phyloP scores from a whole-genome alignment of 2,888 invertebrate genomes.

The Acholoe squamosa region DNA sequence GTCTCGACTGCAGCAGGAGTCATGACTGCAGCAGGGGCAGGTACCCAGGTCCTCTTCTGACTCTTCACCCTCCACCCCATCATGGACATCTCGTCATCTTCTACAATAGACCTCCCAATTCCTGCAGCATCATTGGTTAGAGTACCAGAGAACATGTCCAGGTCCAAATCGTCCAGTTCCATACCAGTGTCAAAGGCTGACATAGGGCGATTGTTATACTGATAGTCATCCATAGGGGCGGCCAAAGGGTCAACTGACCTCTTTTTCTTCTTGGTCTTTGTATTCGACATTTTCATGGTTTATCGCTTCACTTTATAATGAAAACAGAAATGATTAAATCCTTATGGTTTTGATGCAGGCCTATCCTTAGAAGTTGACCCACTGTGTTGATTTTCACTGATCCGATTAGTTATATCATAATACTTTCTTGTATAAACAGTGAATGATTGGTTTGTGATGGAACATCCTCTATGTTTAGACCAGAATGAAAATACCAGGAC shows the following conservation, averaged over 20 bases:
- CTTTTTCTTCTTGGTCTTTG: slow-evolving; percentile 17
- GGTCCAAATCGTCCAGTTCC: slow-evolving; percentile 51
- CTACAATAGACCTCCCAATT: not conserved
- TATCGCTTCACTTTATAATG: not conserved
- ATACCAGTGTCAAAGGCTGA: not conserved
- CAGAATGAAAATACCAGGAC: too few relatives aligned
- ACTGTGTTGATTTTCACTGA: too few relatives aligned
- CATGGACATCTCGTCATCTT: slow-evolving; percentile 36
- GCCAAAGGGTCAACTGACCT: not conserved
- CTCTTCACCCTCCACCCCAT: slow-evolving; percentile 48
- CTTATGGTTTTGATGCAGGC: too few relatives aligned
- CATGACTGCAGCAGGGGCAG: not conserved
- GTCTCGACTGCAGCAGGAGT: not conserved
- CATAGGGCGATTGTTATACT: not conserved
- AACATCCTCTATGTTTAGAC: too few relatives aligned
- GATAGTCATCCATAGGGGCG: not conserved
- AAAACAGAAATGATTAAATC: too few relatives aligned
- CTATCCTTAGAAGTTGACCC: too few relatives aligned
- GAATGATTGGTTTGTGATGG: too few relatives aligned
- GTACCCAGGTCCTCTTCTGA: slow-evolving; percentile 54
- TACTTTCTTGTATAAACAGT: too few relatives aligned
- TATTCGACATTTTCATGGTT: slow-evolving; percentile 14
- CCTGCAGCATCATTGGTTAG: not conserved
- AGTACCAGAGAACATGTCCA: slow-evolving; percentile 47
- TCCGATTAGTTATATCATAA: too few relatives aligned